These are phyloP conservation scores for Gadus chalcogrammus DNA, from an alignment of 2,113 vertebrate genomes.

Conservation along the genomic window DNA sequence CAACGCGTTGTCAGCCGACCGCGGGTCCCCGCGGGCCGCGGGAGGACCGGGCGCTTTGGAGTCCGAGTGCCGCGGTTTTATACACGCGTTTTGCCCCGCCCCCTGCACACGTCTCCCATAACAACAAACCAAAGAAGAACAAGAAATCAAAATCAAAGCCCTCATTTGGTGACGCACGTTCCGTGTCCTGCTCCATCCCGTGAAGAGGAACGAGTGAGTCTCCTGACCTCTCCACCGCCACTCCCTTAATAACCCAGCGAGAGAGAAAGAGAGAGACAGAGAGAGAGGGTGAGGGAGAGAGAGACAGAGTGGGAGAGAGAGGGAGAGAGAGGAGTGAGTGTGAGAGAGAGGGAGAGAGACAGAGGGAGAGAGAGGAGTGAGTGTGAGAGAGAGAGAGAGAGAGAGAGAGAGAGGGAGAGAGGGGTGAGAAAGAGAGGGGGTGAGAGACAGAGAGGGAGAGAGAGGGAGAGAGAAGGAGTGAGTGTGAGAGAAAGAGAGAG, in stretches of 20 bases:
- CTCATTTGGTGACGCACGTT: conserved; percentile 57
- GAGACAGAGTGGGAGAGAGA: conserved; percentile 4
- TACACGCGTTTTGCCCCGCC: conserved; percentile 41
- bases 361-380: too few species aligned
- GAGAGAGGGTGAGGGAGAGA: background rate
- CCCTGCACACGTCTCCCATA: conserved; percentile 53
- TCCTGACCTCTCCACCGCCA: background rate
- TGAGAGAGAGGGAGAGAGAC: too few species aligned
- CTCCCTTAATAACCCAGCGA: too few species aligned
- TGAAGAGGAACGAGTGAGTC: conserved; percentile 51
- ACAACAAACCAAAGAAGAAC: conserved; percentile 45
- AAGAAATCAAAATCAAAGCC: conserved; percentile 64
- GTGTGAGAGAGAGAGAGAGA: too few species aligned
- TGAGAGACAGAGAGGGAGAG: too few species aligned
- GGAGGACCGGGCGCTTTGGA: conserved; percentile 68
- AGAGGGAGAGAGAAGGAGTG: too few species aligned
- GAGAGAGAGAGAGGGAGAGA: too few species aligned
- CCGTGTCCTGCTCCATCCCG: conserved; percentile 11
- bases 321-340: background rate
- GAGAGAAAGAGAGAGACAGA: background rate
- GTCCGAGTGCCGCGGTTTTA: conserved; percentile 61
- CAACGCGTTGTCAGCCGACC: background rate
- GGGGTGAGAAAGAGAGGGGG: too few species aligned
- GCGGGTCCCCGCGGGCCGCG: conserved; percentile 39
- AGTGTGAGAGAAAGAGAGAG: too few species aligned